Evolutionary conservation across 1,140 invertebrate genomes (phyloP), one percentile per base, ranked within the genome.

Genomic region (Globodera rostochiensis): DNA sequence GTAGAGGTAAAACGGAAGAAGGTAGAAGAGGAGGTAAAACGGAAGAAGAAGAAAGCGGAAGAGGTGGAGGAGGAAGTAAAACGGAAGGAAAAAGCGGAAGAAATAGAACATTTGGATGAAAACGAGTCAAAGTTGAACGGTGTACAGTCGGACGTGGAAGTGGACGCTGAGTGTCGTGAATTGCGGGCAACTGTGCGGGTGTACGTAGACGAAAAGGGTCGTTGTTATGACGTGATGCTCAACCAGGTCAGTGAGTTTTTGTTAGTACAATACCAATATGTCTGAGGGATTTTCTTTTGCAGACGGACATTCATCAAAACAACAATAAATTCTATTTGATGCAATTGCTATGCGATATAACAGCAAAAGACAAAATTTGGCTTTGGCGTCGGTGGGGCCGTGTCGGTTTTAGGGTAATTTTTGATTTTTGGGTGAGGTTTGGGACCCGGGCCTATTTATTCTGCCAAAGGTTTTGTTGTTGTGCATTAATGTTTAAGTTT

Each of bases 321-420:
- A 83, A 83, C 82, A 83, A 83, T 82, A 83, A 83, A 64, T 83
- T 77, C 71, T 83, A 77, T 50, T 45, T 83, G 74, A 36, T 85
- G 11, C 82, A 83, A 73, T 60, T 83, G 21, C 71, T 83, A 25
- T 60, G 15, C 57, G 74, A 84, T 49, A 4, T 19, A 46, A 74
- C 73, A 13, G 25, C 21, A 3, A 57, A 25, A 21, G 86, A 89
- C 46, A 60, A 75, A 0, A 92, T 89, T 83, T 84, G 88, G 79
- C 91, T 92, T 19, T 92, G 92, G 92, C 88, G 91, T 77, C 84
- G 92, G 8, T 92, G 92, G 92, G 92, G 92, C 6, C 88, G 92
- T 15, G 82, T 83, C 69, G 82, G 82, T 67, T 74, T 71, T 21
- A 77, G 74, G 88, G 79, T 80, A 70, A n/a, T n/a, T 60, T 82